Evolutionary conservation across 2,888 invertebrate genomes (phyloP).

Genomic region (Mesorhabditis sp.): DNA sequence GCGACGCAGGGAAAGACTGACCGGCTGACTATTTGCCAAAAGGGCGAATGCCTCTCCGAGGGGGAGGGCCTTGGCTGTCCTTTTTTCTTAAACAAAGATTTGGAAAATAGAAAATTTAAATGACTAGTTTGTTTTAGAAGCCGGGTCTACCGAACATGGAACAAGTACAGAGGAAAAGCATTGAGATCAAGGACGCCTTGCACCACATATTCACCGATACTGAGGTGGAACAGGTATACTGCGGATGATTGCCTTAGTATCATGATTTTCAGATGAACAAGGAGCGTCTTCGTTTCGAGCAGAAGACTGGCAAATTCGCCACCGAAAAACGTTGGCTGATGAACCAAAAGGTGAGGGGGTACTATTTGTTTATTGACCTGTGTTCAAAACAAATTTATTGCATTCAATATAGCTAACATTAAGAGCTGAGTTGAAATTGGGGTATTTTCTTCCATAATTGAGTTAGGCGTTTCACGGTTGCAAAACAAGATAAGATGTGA

Average conservation of each 20-base stretch:
- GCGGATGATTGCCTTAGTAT: not conserved
- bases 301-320: constrained; percentile 90
- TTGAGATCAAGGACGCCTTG: constrained; percentile 81
- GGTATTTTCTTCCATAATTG: too few relatives aligned
- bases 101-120: not conserved
- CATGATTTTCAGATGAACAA: constrained; percentile 67
- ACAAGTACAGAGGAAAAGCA: constrained; percentile 76
- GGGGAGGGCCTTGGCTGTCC: too few relatives aligned
- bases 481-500: too few relatives aligned
- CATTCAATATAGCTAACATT: too few relatives aligned
- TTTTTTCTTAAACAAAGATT: too few relatives aligned
- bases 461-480: too few relatives aligned
- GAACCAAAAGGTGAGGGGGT: constrained; percentile 71
- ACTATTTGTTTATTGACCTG: too few relatives aligned
- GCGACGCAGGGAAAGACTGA: too few relatives aligned
- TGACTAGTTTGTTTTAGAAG: constrained; percentile 38
- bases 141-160: constrained; percentile 76
- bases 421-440: too few relatives aligned
- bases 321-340: constrained; percentile 90
- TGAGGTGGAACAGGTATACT: constrained; percentile 79
- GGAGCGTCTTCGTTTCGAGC: constrained; percentile 86
- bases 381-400: too few relatives aligned
- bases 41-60: too few relatives aligned
- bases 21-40: too few relatives aligned
- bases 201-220: constrained; percentile 91